Percentiles rank a stretch among this genome's conserved stretches.
Evolutionary conservation across 2,797 vertebrate genomes (phyloP).

Genomic region (Etheostoma nigrum): DNA sequence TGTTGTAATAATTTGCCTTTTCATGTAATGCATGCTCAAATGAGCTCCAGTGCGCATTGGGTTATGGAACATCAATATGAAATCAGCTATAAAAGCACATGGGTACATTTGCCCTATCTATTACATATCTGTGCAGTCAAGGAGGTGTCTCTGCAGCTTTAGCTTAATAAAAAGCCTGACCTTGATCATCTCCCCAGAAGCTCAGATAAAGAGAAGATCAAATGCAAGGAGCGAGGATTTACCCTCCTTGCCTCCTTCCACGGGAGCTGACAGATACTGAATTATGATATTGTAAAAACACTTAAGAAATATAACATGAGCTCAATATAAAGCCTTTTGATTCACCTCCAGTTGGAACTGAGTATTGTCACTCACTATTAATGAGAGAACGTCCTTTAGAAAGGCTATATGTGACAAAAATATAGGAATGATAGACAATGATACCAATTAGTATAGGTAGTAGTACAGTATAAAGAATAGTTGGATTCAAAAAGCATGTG

Average conservation of each 20-base stretch:
- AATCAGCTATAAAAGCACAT: constrained; percentile 30
- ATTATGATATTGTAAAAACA: constrained; percentile 58
- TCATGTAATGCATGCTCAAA: constrained; percentile 1
- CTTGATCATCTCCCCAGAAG: constrained; percentile 61
- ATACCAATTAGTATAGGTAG: neutral
- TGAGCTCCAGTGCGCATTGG: neutral
- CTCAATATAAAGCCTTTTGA: constrained; percentile 35
- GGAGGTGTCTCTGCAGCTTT: constrained; percentile 29
- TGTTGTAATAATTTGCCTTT: constrained; percentile 28
- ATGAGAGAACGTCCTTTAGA: neutral
- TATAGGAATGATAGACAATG: neutral
- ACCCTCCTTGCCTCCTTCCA: constrained; percentile 33
- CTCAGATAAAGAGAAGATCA: constrained; percentile 61
- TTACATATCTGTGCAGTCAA: constrained; percentile 17
- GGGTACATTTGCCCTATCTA: constrained; percentile 29
- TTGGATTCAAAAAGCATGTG: neutral
- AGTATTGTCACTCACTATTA: neutral
- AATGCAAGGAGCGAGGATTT: constrained; percentile 42
- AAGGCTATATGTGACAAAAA: neutral
- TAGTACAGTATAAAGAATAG: neutral
- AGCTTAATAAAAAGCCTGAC: constrained; percentile 57
- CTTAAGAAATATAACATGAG: constrained; percentile 45
- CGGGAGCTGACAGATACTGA: constrained; percentile 51
- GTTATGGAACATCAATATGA: constrained; percentile 24
- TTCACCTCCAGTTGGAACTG: constrained; percentile 24